Evolutionary conservation across 2,797 vertebrate species (phyloP).

Genomic region (Microcaecilia unicolor): DNA sequence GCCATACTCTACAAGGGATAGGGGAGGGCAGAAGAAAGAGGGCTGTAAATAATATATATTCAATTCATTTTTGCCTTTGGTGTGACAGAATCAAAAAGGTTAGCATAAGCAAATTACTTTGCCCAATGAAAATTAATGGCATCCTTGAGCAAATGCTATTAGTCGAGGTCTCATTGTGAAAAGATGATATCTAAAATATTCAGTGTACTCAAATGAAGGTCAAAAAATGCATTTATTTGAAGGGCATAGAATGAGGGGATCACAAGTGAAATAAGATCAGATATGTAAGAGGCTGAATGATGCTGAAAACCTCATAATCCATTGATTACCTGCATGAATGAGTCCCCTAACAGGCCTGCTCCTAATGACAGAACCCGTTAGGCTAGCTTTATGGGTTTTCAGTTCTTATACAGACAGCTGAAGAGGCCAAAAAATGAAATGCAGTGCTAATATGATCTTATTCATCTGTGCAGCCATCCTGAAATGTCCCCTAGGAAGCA

Average conservation of each 20-base stretch:
- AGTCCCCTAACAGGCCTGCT: not conserved
- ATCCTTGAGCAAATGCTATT: too few species aligned
- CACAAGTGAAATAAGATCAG: conserved; percentile 6
- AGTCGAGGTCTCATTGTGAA: too few species aligned
- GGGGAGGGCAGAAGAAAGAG: too few species aligned
- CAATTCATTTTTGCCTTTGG: too few species aligned
- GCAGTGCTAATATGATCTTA: not conserved
- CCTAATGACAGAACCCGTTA: not conserved
- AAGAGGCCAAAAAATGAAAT: conserved; percentile 10
- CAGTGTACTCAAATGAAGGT: not conserved
- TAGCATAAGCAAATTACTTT: too few species aligned
- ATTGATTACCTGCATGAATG: not conserved
- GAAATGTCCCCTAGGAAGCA: too few species aligned
- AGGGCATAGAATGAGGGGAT: not conserved
- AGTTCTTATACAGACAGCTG: conserved; percentile 2
- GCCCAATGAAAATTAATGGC: too few species aligned
- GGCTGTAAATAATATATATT: too few species aligned
- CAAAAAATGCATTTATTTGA: not conserved
- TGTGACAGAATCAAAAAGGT: too few species aligned
- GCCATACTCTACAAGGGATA: too few species aligned
- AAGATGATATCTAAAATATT: conserved; percentile 4
- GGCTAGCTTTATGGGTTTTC: conserved; percentile 1
- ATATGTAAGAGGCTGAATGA: not conserved
- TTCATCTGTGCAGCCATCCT: not conserved
- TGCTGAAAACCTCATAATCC: conserved; percentile 1